Conservation (phyloP, 1,140 invertebrate species). For the Caerostris darwini region DNA sequence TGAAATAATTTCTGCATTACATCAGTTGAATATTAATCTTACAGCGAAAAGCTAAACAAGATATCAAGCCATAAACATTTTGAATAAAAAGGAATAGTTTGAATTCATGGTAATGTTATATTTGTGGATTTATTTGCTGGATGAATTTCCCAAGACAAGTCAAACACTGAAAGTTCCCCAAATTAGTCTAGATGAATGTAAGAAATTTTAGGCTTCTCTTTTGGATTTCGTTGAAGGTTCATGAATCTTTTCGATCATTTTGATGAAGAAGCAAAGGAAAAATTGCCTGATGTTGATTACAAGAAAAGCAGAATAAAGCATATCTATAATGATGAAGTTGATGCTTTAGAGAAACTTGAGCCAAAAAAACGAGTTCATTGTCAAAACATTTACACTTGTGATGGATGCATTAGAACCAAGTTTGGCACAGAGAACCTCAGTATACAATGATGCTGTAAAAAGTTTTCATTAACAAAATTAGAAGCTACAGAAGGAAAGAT, state of each 20-base stretch:
- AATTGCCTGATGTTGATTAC: not conserved
- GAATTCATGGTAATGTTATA: not conserved
- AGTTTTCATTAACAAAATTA: too few relatives aligned
- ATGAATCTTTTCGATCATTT: not conserved
- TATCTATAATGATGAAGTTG: not conserved
- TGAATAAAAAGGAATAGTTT: too few relatives aligned
- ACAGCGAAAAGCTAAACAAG: too few relatives aligned
- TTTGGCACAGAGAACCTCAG: not conserved
- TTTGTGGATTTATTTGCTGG: not conserved
- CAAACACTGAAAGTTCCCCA: not conserved
- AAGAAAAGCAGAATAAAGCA: not conserved
- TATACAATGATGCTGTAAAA: not conserved
- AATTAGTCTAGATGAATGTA: not conserved
- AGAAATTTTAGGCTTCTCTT: not conserved
- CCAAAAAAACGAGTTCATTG: not conserved
- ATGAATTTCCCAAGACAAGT: not conserved
- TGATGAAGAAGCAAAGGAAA: not conserved
- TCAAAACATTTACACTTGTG: not conserved
- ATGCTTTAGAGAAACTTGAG: not conserved
- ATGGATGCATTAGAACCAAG: not conserved
- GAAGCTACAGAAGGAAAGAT: too few relatives aligned
- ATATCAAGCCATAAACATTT: too few relatives aligned
- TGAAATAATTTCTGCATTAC: too few relatives aligned
- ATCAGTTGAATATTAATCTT: too few relatives aligned
- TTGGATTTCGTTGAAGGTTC: not conserved